Percentiles rank a stretch among this genome's conserved stretches.
phyloP scores from a whole-genome alignment of 2,113 vertebrate genomes.

The Psophia crepitans region DNA sequence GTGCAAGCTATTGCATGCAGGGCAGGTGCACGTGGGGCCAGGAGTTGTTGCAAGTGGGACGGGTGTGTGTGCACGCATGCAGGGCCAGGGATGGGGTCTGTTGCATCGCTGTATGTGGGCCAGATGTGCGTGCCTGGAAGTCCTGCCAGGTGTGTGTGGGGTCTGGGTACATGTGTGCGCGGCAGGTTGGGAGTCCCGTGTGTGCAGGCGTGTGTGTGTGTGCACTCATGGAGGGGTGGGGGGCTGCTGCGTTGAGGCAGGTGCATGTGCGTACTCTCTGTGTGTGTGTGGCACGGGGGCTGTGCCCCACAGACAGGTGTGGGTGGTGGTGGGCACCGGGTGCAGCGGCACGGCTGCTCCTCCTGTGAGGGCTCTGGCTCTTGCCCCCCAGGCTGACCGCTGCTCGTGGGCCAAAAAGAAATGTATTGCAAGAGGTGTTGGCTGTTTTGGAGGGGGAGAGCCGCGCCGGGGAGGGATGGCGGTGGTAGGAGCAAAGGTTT shows the following conservation, averaged over 20 bases:
- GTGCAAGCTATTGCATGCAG: fast-evolving
- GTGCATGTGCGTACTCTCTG: fast-evolving
- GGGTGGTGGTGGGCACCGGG: background rate
- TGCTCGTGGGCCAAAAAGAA: background rate
- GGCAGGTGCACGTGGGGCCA: fast-evolving
- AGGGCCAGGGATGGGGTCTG: background rate
- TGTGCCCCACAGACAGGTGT: background rate
- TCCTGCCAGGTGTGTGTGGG: background rate
- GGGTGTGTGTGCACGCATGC: background rate
- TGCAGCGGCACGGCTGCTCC: background rate
- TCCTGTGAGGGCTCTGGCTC: background rate
- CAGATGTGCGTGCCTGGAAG: background rate
- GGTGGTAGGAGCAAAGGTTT: background rate
- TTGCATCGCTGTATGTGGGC: background rate
- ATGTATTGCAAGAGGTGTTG: background rate
- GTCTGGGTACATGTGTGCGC: fast-evolving
- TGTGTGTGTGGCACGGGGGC: background rate
- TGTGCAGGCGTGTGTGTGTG: background rate
- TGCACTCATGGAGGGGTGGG: fast-evolving
- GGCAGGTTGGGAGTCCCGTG: background rate
- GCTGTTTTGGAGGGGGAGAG: background rate
- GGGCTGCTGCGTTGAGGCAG: background rate
- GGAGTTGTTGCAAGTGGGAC: background rate
- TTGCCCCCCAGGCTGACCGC: constrained; percentile 9
- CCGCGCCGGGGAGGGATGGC: fast-evolving